Percentiles rank a stretch among this genome's conserved stretches.
Evolutionary conservation across 1,140 invertebrate genomes (phyloP).

Genomic region (Chironomus tepperi): DNA sequence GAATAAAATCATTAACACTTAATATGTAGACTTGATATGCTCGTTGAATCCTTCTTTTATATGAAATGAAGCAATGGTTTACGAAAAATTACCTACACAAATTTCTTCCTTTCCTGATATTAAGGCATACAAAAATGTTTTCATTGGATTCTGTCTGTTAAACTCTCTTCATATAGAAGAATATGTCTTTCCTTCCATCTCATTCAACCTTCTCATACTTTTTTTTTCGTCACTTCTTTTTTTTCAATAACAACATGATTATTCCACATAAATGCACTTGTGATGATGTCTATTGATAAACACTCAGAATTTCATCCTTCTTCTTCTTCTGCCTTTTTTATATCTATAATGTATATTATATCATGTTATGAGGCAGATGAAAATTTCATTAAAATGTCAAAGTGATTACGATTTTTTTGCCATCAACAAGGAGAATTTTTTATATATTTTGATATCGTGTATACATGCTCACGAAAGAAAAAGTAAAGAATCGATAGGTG

Average conservation of each 20-base stretch:
- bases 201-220: background rate
- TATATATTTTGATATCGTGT: background rate
- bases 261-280: conserved; percentile 11
- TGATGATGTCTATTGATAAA: conserved; percentile 1
- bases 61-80: too few relatives aligned
- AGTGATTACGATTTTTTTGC: background rate
- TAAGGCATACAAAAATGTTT: too few relatives aligned
- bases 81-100: too few relatives aligned
- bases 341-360: background rate
- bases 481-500: background rate
- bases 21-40: too few relatives aligned
- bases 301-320: background rate
- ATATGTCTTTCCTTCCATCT: too few relatives aligned
- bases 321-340: background rate
- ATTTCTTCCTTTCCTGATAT: too few relatives aligned
- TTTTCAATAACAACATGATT: background rate
- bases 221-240: background rate
- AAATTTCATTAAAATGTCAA: conserved; percentile 15
- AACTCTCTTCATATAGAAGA: too few relatives aligned
- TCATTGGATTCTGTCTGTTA: too few relatives aligned
- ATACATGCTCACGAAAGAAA: background rate
- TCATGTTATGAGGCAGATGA: background rate
- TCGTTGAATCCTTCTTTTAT: too few relatives aligned
- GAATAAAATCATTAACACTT: too few relatives aligned
- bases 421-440: background rate